phyloP scores from a whole-genome alignment of 1,140 invertebrate genomes.

The Meloidogyne hapla region DNA sequence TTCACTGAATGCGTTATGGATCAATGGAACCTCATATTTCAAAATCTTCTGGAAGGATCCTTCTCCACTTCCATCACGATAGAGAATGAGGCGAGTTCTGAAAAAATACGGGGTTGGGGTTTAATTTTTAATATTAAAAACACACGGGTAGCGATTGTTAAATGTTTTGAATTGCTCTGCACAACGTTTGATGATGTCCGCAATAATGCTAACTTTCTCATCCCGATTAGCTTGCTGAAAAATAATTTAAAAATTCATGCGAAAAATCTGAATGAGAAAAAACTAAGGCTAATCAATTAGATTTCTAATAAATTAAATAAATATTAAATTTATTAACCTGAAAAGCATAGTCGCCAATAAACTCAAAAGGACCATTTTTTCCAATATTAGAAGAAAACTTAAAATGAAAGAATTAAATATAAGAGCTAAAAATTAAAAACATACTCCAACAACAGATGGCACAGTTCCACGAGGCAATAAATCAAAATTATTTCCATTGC shows the following conservation, averaged over 20 bases:
- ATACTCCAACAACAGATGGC: slow-evolving; percentile 16
- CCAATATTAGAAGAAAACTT: slow-evolving; percentile 14
- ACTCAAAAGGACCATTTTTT: not conserved
- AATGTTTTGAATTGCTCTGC: not conserved
- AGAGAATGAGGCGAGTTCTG: slow-evolving; percentile 10
- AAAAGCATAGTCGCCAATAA: slow-evolving; percentile 3
- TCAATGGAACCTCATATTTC: slow-evolving; percentile 21
- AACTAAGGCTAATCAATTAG: too few species aligned
- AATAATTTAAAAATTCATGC: not conserved
- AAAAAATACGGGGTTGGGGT: not conserved
- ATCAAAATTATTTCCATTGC: not conserved
- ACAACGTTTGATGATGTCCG: slow-evolving; percentile 11
- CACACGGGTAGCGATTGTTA: slow-evolving; percentile 3
- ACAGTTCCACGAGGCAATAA: not conserved
- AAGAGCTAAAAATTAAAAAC: not conserved
- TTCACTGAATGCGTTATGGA: not conserved
- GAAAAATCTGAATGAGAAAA: too few species aligned
- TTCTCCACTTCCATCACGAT: slow-evolving; percentile 10
- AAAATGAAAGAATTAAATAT: not conserved
- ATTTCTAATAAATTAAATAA: too few species aligned
- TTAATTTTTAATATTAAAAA: not conserved
- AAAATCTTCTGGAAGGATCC: slow-evolving; percentile 13
- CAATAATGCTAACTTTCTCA: slow-evolving; percentile 11
- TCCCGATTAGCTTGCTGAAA: slow-evolving; percentile 1
- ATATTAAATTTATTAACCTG: too few species aligned